Evolutionary conservation across 2,113 vertebrate genomes (phyloP), one percentile per base, ranked within the genome.

Genomic region (Catharus fuscescens): DNA sequence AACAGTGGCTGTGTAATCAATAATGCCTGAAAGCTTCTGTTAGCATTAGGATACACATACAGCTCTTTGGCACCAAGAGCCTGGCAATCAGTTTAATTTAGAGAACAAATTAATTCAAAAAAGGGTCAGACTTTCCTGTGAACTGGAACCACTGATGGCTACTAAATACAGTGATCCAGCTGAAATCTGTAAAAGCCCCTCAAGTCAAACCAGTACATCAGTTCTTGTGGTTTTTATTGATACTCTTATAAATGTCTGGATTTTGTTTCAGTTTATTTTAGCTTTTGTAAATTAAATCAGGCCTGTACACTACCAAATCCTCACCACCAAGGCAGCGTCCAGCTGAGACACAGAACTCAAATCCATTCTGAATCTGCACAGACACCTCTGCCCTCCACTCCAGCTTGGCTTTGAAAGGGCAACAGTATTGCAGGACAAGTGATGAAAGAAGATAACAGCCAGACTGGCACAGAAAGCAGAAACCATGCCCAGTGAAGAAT

Each of bases 301-400:
- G 25, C 36, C 59, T 61, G 29, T 77, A 19, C 9, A 19, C 18
- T 14, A 85, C 12, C n/a, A 90, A 80, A 66, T 8, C 42, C 38
- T 44, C 56, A 65, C 8, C 11, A 13, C 0, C 8, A 36, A 76
- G 59, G 18, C 8, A 57, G 26, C 10, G 10, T 32, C 16, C 26
- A 74, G 34, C 32, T 31, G 56, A 80, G 74, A 47, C 36, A 48
- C 18, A 47, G n/a, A 73, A 38, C 24, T 56, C 1, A 93, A 34
- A 74, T 13, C 17, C 2, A 1, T 29, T 34, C 32, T 14, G 13
- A 62, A 44, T 15, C 76, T 78, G 24, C 1, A 5, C 36, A 53
- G 54, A 65, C 42, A 57, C 24, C 42, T 57, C 56, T 45, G 47
- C 31, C 28, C 26, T 7, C 11, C 0, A 0, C 5, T 69, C 50